phyloP scores from a whole-genome alignment of 2,797 vertebrate species.

The Bradypodion ventrale region DNA sequence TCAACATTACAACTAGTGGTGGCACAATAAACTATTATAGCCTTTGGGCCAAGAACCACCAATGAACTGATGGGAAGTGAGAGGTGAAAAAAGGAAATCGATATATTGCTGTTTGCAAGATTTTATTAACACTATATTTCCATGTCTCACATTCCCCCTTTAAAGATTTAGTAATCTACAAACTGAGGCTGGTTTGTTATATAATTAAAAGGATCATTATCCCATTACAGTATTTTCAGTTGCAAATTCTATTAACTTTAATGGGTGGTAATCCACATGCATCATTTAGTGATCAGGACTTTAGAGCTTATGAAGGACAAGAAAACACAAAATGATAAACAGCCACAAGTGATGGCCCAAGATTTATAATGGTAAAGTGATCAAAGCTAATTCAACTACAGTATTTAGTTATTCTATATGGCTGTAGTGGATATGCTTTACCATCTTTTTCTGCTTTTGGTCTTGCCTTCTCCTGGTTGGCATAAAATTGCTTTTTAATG shows the following conservation, averaged over 20 bases:
- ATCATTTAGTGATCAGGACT: not conserved
- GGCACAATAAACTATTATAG: not conserved
- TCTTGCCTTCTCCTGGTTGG: not conserved
- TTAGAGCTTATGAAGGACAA: slow-evolving; percentile 12
- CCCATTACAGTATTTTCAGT: not conserved
- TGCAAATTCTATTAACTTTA: slow-evolving; percentile 26
- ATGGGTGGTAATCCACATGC: not conserved
- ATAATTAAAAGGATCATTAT: not conserved
- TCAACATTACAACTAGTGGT: not conserved
- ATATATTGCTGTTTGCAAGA: not conserved
- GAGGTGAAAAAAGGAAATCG: not conserved
- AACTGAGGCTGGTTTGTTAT: not conserved
- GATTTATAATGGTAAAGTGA: not conserved
- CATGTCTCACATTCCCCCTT: not conserved
- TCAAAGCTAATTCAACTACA: not conserved
- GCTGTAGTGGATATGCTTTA: not conserved
- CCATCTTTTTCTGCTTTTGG: not conserved
- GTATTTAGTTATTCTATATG: not conserved
- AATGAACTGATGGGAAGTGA: not conserved
- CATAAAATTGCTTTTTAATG: not conserved
- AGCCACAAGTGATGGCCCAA: not conserved
- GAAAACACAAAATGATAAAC: not conserved
- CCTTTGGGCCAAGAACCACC: not conserved
- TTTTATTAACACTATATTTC: slow-evolving; percentile 8
- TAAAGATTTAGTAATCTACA: slow-evolving; percentile 13